These are phyloP conservation scores for Meloidogyne chitwoodi DNA, from an alignment of 1,140 invertebrate genomes.

Conservation along the genomic window DNA sequence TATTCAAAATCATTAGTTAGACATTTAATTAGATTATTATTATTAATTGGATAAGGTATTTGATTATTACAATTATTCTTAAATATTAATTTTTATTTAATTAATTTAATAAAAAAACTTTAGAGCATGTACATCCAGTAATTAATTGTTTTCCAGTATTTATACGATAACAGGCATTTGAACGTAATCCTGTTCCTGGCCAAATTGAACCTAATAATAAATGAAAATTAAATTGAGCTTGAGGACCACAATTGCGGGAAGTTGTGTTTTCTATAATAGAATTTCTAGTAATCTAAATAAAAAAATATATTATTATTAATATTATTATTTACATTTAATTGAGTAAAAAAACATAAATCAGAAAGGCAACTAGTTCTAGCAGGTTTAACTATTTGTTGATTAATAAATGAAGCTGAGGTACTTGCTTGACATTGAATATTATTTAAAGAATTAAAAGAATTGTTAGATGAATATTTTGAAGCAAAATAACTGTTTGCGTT, in stretches of 20 bases:
- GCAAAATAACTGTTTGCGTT: neutral
- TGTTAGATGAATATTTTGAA: conserved; percentile 3
- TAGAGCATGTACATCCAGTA: conserved; percentile 28
- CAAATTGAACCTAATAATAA: conserved; percentile 31
- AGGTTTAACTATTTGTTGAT: conserved; percentile 14
- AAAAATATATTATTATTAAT: neutral
- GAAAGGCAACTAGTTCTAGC: conserved; percentile 8
- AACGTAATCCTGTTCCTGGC: conserved; percentile 25
- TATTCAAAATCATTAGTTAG: conserved; percentile 4
- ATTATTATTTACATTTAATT: conserved; percentile 19
- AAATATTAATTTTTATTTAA: neutral
- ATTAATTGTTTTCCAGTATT: conserved; percentile 11
- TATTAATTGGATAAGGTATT: conserved; percentile 29
- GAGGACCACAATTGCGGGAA: conserved; percentile 27
- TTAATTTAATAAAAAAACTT: neutral
- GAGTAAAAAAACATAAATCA: conserved; percentile 27
- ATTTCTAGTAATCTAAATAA: neutral
- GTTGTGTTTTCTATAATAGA: conserved; percentile 4
- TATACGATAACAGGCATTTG: conserved; percentile 31
- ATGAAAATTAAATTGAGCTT: conserved; percentile 33
- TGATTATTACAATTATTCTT: conserved; percentile 32
- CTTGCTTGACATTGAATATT: conserved; percentile 13
- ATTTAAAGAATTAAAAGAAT: neutral
- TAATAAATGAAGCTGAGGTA: conserved; percentile 11
- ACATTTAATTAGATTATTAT: conserved; percentile 18